Conservation (phyloP, 2,113 vertebrate genomes). For the Sorex fumeus region DNA sequence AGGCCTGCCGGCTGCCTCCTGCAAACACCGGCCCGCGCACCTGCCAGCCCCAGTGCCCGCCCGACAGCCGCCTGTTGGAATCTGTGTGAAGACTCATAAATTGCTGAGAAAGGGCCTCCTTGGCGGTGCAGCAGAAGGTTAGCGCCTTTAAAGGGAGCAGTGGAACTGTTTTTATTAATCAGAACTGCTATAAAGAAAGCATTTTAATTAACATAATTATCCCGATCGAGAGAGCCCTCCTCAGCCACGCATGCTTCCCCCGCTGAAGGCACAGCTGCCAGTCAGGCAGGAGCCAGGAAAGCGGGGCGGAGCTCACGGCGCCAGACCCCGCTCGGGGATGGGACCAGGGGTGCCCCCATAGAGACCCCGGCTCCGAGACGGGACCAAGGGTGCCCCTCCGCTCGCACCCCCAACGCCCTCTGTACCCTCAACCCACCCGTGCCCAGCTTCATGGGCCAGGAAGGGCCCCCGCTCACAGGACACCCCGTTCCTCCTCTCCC, state of each 20-base stretch:
- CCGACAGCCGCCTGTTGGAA: conserved; percentile 81
- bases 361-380: too few species aligned
- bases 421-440: neutral
- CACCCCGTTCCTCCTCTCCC: neutral
- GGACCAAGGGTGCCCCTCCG: fast-evolving
- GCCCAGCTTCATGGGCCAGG: neutral
- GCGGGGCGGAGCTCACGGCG: conserved; percentile 20
- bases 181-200: conserved; percentile 89
- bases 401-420: neutral
- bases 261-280: conserved; percentile 86
- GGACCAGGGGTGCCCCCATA: too few species aligned
- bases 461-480: neutral
- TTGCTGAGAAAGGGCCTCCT: conserved; percentile 86
- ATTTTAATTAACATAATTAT: conserved; percentile 91
- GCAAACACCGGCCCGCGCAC: neutral
- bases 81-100: conserved; percentile 81
- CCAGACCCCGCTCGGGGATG: too few species aligned
- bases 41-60: neutral
- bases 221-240: conserved; percentile 85
- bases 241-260: conserved; percentile 86
- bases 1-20: neutral
- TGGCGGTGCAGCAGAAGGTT: conserved; percentile 87
- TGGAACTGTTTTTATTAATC: conserved; percentile 90
- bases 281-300: conserved; percentile 87
- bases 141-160: conserved; percentile 87